Percentiles rank a stretch among this genome's conserved stretches.
Conservation (phyloP, 1,140 invertebrate species). For the Lepeophtheirus salmonis region DNA sequence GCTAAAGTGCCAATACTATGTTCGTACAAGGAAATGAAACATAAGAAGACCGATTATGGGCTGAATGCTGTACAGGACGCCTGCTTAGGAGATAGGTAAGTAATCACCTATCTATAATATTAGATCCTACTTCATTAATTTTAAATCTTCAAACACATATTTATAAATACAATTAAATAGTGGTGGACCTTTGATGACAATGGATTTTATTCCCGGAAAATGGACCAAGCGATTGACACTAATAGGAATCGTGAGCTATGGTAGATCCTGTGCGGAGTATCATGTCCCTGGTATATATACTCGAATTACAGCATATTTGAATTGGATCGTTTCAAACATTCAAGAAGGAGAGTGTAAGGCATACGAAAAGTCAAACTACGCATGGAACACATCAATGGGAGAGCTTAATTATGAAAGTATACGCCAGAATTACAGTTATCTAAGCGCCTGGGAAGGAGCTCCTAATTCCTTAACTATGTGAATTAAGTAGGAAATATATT, state of each 20-base stretch:
- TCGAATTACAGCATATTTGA: background rate
- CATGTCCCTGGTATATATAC: background rate
- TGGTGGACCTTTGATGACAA: background rate
- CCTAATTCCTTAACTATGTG: background rate
- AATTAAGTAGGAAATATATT: background rate
- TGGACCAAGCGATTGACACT: background rate
- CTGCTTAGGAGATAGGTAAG: background rate
- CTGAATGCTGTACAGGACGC: background rate
- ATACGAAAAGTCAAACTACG: background rate
- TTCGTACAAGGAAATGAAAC: background rate
- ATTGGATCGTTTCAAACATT: background rate
- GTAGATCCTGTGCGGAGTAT: background rate
- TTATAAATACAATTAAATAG: background rate
- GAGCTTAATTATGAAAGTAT: background rate
- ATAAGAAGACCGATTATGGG: background rate
- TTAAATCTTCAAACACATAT: background rate
- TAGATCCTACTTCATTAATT: too few species aligned
- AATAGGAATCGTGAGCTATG: background rate
- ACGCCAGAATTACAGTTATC: background rate
- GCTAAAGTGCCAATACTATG: background rate
- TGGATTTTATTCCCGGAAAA: background rate
- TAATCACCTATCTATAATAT: background rate
- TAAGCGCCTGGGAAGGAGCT: background rate
- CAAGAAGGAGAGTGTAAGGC: background rate
- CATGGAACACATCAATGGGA: background rate